Evolutionary conservation across 2,888 invertebrate species (phyloP), one percentile per base, ranked within the genome.

Genomic region (Drosophila tripunctata): DNA sequence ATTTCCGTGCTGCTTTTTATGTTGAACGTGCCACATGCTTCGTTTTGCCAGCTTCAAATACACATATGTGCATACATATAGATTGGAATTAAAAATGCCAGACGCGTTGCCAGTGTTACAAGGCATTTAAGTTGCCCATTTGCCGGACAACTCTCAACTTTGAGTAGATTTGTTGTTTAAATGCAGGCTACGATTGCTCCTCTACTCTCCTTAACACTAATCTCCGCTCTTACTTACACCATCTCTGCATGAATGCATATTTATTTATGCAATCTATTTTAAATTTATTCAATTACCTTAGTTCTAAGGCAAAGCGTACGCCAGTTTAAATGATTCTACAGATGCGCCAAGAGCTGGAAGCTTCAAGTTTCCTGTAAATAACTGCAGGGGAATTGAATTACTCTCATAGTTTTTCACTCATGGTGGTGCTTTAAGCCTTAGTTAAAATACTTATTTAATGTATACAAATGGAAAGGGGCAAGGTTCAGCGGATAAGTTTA

Each of bases 31-130:
- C 71, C 58, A 19, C 58, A 38, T 51, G 51, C 57, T 19, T 51
- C 55, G 47, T 30, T n/a, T 62, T 24, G 51, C 45, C 43, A 22
- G 19, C 10, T n/a, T 22, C 22, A 31, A 24, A 48, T 21, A 41
- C 19, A 35, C 14, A 40, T 21, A 33, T 36, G 22, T 38, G 27
- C 19, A 50, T 19, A 40, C 17, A 44, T 35, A 45, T 41, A 45
- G 45, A 60, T 51, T 75, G 50, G 67, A 74, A 86, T 88, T 88
- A 84, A 86, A 81, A 85, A 87, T 87, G 78, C 84, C 67, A 61
- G 48, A 27, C 87, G 79, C 75, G 84, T 84, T 75, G 68, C 57
- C 47, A 30, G n/a, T 54, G 57, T 62, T 83, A 75, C 77, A 83
- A 65, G 75, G 51, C 65, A 78, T 81, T 88, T 87, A 41, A 38